Base-by-base conservation (phyloP, 2,888 invertebrate species). In the Odiellus spinosus region DNA sequence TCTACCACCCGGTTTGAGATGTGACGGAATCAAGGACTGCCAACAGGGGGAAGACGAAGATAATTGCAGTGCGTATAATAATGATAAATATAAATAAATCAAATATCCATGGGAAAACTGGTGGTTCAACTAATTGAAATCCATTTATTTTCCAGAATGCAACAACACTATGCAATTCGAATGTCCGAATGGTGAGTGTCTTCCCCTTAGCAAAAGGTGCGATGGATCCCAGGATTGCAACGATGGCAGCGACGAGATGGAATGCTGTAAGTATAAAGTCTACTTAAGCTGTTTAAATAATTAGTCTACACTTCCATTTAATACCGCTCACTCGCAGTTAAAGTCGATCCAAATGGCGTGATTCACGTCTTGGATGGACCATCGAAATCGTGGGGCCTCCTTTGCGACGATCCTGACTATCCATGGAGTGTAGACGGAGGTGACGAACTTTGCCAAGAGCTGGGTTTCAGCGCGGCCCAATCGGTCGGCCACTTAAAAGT, bases 1-100 rank as follows among this genome's bases (percentile, higher is more conserved):
- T 59, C 72, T 77, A 49, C 73, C 74, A 1, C 64, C 67, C 46
- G 70, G 71, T 1, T 50, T 59, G 48, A 48, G 50, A 21, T 61
- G 61, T 46, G 60, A 61, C 48, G 60, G 60, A 14, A 48, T 48
- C 6, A 33, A 40, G 3, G 61, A 61, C 34, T 61, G 61, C 46
- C 47, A 54, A 35, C 48, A 53, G 35, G 57, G 56, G 14, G 55
- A 53, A 40, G 61, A 59, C 48, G 59, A 59, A 46, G 46, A 39
- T n/a, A 53, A 53, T 39, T 59, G 59, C 46, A 46, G 53, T 57
- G 48, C 52, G 57, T 52, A 18, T 10, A n/a, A 14, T 10, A 33
- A 12, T 33, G 10, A 33, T 33, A 6, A 38, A 8, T 14, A 14
- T 38, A 10, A 8, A 6, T 26, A 2, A 17, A 38, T 38, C 38